phyloP scores from a whole-genome alignment of 2,113 vertebrate species.

The Odocoileus virginianus region DNA sequence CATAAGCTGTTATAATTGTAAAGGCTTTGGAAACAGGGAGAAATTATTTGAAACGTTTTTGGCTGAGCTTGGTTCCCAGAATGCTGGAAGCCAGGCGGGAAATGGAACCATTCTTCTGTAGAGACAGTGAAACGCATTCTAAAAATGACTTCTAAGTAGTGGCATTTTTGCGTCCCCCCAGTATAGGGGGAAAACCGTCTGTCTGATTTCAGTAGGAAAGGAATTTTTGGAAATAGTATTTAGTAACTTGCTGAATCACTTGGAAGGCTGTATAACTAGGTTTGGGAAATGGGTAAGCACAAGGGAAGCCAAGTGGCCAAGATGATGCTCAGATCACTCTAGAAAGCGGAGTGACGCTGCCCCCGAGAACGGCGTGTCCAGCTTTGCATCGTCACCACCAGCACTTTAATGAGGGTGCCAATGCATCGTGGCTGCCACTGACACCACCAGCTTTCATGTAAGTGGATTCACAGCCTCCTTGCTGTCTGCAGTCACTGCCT shows the following conservation, averaged over 20 bases:
- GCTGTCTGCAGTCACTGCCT: not conserved
- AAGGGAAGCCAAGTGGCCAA: not conserved
- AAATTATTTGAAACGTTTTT: not conserved
- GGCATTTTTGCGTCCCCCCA: not conserved
- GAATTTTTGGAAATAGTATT: not conserved
- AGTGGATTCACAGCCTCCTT: not conserved
- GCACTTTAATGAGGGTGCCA: not conserved
- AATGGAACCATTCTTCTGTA: not conserved
- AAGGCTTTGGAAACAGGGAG: not conserved
- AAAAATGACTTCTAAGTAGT: not conserved
- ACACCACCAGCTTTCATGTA: not conserved
- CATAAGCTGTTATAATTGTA: not conserved
- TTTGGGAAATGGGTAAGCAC: not conserved
- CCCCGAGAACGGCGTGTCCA: not conserved
- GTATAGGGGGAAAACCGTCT: not conserved
- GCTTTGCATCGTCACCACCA: not conserved
- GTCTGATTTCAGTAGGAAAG: not conserved
- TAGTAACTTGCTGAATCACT: not conserved
- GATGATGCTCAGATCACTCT: not conserved
- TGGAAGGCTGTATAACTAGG: not conserved
- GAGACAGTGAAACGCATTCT: not conserved
- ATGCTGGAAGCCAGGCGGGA: not conserved
- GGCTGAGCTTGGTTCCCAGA: not conserved
- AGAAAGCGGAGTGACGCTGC: not conserved
- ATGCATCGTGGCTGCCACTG: rapidly evolving